phyloP scores from a whole-genome alignment of 2,888 invertebrate genomes.

The Nysson spinosus region DNA sequence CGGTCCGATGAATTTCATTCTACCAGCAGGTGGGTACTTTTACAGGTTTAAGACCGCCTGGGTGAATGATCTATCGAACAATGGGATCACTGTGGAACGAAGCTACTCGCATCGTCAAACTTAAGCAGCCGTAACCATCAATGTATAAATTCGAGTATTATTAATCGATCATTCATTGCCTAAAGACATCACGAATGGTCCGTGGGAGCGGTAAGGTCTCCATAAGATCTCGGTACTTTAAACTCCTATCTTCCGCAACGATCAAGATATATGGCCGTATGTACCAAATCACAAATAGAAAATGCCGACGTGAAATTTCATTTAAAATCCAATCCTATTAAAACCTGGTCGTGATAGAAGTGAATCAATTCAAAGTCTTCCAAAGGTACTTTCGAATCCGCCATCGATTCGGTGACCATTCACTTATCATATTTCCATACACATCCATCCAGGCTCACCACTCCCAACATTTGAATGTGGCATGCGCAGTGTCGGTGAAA shows the following conservation, averaged over 20 bases:
- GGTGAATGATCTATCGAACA: conserved; percentile 40
- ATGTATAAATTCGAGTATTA: no score
- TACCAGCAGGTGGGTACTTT: conserved; percentile 48
- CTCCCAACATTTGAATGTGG: conserved; percentile 72
- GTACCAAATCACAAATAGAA: no score
- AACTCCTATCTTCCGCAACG: no score
- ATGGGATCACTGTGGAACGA: conserved; percentile 18
- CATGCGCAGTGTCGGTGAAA: conserved; percentile 70
- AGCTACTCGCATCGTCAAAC: background rate
- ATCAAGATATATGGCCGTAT: no score
- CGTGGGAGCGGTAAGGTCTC: no score
- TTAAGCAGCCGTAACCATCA: background rate
- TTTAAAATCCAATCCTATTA: no score
- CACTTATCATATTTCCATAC: conserved; percentile 70
- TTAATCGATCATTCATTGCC: no score
- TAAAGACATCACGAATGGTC: no score
- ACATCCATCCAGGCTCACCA: conserved; percentile 53
- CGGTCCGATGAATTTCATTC: conserved; percentile 22
- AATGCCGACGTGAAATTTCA: no score
- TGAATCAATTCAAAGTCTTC: no score
- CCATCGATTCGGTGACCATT: conserved; percentile 51
- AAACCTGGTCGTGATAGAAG: no score
- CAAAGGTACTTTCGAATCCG: conserved; percentile 20
- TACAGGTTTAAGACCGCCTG: conserved; percentile 27
- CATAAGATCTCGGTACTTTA: no score